Base-by-base conservation (phyloP, 2,113 vertebrate genomes). In the Indicator indicator region DNA sequence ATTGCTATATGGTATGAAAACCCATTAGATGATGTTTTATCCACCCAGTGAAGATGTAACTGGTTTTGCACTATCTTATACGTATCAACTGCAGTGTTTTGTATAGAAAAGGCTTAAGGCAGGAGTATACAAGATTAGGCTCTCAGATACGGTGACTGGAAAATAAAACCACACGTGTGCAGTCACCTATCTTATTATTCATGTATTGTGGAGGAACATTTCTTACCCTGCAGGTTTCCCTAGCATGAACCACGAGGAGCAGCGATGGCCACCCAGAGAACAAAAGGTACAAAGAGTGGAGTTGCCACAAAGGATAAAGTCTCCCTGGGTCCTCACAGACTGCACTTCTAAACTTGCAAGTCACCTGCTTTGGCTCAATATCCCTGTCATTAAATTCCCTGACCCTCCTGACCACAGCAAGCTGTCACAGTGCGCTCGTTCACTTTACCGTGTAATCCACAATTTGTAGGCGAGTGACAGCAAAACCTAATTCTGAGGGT, bases 361-460 rank as follows among this genome's bases (percentile, higher is more conserved):
- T n/a, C 0, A 2, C 33, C 15, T 11, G 36, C 3, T 2, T 32
- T 16, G 0, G 48, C 46, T 59, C 69, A 28, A 24, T 12, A 30
- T 28, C 38, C 1, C 1, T 12, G 42, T 21, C 82, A 20, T 15
- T 44, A 44, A 36, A 54, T 8, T 33, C 85, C 55, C 60, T 0
- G 2, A 12, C 28, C 54, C 28, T 17, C 0, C 0, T 4, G 55
- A 55, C 21, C 0, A 5, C 59, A 83, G 60, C 46, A 16, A 50
- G 12, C 0, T 9, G 42, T 3, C 44, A 44, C 52, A 2, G 7
- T 0, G 54, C 36, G 63, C 21, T 64, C 50, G 8, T 14, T 56
- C 76, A 4, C 50, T 65, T 19, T 32, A 4, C 2, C 0, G 0
- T 21, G 42, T 16, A n/a, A 50, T 19, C n/a, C 30, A 2, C 1